Base-by-base conservation (phyloP, 2,113 vertebrate genomes). In the Eudyptes chrysolophus region DNA sequence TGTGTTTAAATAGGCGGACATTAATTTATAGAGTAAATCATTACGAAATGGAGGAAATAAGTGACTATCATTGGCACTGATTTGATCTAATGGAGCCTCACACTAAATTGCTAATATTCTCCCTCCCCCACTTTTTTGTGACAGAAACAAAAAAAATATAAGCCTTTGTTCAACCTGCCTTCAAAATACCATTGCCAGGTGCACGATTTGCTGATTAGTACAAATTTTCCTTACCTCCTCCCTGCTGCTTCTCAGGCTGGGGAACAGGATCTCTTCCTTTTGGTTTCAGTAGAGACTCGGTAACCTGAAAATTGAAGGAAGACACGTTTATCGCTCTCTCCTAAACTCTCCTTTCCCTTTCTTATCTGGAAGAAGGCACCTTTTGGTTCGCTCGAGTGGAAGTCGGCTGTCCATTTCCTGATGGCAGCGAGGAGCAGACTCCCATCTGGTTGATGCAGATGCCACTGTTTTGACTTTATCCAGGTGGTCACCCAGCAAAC, bases 401-500 rank as follows among this genome's bases (percentile, higher is more conserved):
- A 97, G 96, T 58, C 72, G 29, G 87, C 94, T 94, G 96, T 94
- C 97, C 97, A 84, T 97, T 58, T 96, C 91, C 81, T 65, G 84
- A 96, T 54, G 87, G 91, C 94, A 93, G 87, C 11, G 4, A 89
- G 79, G 80, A 94, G 94, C 94, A 92, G 96, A 60, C 44, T 95
- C 96, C 96, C 97, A 97, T 97, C 97, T 97, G 97, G 91, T 65
- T 96, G 90, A 86, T 96, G 91, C 95, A 97, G 96, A 97, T 97
- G 97, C 96, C 94, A 97, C 95, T 92, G 96, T 95, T 97, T 95
- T 94, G 94, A 94, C 95, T 97, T 98, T 34, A 97, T 97, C 97
- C 97, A 97, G 97, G 97, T 98, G 97, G 96, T 96, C 97, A 97
- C 89, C 85, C 96, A 89, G 95, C 92, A 97, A 97, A 97, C 83